phyloP scores from a whole-genome alignment of 2,113 vertebrate genomes.

The Chaetodon trifascialis region DNA sequence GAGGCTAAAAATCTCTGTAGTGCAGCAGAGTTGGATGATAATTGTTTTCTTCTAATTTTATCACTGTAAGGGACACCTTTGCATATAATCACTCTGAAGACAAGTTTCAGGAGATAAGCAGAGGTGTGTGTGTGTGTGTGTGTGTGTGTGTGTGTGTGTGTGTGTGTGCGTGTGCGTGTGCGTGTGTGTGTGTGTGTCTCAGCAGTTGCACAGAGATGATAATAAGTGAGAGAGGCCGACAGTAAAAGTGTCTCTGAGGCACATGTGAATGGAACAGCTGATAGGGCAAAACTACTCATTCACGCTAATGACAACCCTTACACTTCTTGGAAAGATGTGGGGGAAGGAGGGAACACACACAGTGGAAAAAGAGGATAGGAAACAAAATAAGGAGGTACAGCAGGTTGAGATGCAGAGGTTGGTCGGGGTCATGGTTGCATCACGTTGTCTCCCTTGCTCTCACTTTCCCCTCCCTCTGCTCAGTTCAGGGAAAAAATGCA shows the following conservation, averaged over 20 bases:
- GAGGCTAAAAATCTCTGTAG: not conserved
- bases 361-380: slow-evolving; percentile 26
- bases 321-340: slow-evolving; percentile 27
- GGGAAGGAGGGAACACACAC: slow-evolving; percentile 20
- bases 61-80: not conserved
- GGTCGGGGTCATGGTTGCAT: slow-evolving; percentile 49
- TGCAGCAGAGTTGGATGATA: not conserved
- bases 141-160: too few species aligned
- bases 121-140: too few species aligned
- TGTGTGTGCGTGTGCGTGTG: not conserved
- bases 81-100: not conserved
- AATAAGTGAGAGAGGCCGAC: slow-evolving; percentile 21
- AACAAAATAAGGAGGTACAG: slow-evolving; percentile 9
- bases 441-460: slow-evolving; percentile 33
- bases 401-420: slow-evolving; percentile 14
- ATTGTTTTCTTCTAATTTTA: not conserved
- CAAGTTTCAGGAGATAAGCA: too few species aligned
- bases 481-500: slow-evolving; percentile 26
- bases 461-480: slow-evolving; percentile 4
- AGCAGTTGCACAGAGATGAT: not conserved
- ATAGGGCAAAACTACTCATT: slow-evolving; percentile 57
- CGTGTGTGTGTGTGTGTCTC: not conserved
- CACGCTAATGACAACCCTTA: slow-evolving; percentile 58
- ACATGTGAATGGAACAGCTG: slow-evolving; percentile 59
- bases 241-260: slow-evolving; percentile 50